These are phyloP conservation scores for Odontocolon sp. DNA, from an alignment of 2,888 invertebrate species.

Conservation along the genomic window DNA sequence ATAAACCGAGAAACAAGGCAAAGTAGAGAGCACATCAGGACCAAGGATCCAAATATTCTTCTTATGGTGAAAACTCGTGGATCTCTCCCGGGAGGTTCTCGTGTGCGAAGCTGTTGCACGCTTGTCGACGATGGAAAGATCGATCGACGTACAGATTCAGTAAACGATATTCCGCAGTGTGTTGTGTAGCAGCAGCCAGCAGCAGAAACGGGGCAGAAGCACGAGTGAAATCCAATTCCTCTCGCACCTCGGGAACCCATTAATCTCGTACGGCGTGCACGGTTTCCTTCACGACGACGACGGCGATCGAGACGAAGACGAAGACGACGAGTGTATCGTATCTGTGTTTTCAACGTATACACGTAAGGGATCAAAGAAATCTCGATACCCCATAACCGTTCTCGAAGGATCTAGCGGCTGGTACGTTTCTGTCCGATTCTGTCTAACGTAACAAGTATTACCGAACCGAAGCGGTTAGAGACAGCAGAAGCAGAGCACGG, in stretches of 20 bases:
- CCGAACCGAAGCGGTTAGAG: slow-evolving; percentile 14
- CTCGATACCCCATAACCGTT: slow-evolving; percentile 43
- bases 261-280: slow-evolving; percentile 54
- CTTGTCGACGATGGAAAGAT: slow-evolving; percentile 58
- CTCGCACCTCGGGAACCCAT: slow-evolving; percentile 60
- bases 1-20: slow-evolving; percentile 17
- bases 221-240: slow-evolving; percentile 62
- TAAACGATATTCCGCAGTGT: slow-evolving; percentile 49
- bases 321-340: slow-evolving; percentile 22
- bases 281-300: slow-evolving; percentile 46
- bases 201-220: slow-evolving; percentile 61
- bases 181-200: slow-evolving; percentile 2
- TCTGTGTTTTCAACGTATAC: slow-evolving; percentile 25
- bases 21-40: slow-evolving; percentile 2
- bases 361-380: slow-evolving; percentile 53
- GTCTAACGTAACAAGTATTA: slow-evolving; percentile 57
- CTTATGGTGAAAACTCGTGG: slow-evolving; percentile 46
- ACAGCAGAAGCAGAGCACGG: slow-evolving; percentile 34
- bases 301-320: slow-evolving; percentile 32
- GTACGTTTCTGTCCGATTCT: slow-evolving; percentile 51
- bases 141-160: slow-evolving; percentile 51
- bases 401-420: slow-evolving; percentile 24
- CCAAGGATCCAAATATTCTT: slow-evolving; percentile 53
- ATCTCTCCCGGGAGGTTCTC: slow-evolving; percentile 21
- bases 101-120: slow-evolving; percentile 37